phyloP scores from a whole-genome alignment of 2,888 invertebrate genomes.

The Mycogona germanica region DNA sequence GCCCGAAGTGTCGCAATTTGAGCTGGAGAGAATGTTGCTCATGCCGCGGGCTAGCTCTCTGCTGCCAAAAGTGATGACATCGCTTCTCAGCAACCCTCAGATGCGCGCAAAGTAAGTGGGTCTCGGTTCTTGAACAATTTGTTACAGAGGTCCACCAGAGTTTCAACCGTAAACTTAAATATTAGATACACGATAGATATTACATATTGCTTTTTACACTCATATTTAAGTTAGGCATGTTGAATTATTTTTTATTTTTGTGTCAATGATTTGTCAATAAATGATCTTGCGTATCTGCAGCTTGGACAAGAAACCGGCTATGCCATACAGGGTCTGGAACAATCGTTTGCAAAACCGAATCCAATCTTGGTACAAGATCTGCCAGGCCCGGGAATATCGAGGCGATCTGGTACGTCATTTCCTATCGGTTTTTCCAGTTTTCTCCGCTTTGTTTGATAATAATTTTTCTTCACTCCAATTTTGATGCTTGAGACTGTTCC shows the following conservation, averaged over 20 bases:
- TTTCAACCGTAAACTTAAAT: no score
- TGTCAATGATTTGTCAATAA: conserved; percentile 3
- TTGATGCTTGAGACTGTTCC: no score
- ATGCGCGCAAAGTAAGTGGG: conserved; percentile 30
- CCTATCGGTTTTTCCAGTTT: neutral
- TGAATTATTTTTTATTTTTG: no score
- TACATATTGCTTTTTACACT: no score
- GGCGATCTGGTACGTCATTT: conserved; percentile 26
- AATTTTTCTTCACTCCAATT: conserved; percentile 7
- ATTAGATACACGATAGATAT: no score
- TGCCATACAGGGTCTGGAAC: conserved; percentile 47
- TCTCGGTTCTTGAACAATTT: neutral
- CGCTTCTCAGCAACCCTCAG: conserved; percentile 39
- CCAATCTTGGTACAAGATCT: conserved; percentile 41
- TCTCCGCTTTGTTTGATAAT: neutral
- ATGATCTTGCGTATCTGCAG: conserved; percentile 23
- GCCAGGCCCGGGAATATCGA: conserved; percentile 34
- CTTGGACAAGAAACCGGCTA: conserved; percentile 39
- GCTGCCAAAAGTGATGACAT: conserved; percentile 43
- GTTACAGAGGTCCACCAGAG: neutral
- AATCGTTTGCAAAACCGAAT: conserved; percentile 39
- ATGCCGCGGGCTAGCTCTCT: conserved; percentile 43
- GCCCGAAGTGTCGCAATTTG: conserved; percentile 43
- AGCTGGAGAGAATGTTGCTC: conserved; percentile 44
- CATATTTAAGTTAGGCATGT: no score